Percentiles rank a stretch among this genome's conserved stretches.
Evolutionary conservation across 37 sponge, comb jelly and placozoan species (phyloP).

Genomic region (Oopsacas minuta): DNA sequence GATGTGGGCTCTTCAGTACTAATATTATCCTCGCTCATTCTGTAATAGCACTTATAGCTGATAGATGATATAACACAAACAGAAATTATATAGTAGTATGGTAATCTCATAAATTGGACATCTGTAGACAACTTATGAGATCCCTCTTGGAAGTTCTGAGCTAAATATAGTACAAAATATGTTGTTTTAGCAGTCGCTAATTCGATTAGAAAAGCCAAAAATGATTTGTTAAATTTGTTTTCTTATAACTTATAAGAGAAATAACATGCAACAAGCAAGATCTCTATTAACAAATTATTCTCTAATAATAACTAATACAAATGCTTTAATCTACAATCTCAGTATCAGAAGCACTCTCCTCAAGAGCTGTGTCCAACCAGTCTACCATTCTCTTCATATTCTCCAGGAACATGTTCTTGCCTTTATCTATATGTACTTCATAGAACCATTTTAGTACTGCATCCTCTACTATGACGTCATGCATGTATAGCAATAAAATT

Average conservation of each 20-base stretch:
- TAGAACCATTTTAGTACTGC: constrained; percentile 87
- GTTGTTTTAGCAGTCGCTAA: too few species aligned
- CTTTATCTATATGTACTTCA: constrained; percentile 52
- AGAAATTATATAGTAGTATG: background rate
- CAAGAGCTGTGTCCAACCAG: constrained; percentile 87
- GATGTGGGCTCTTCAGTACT: background rate
- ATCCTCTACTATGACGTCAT: constrained; percentile 73
- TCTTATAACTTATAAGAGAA: too few species aligned
- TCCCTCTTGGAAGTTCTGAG: too few species aligned
- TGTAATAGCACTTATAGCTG: background rate
- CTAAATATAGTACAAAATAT: too few species aligned
- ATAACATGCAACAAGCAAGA: too few species aligned
- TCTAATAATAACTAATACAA: background rate
- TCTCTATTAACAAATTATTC: background rate
- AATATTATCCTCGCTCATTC: background rate
- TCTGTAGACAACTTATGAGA: too few species aligned
- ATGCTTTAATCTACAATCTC: background rate
- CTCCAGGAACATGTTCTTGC: constrained; percentile 65
- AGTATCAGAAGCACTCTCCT: constrained; percentile 34
- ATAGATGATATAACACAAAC: background rate
- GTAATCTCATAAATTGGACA: too few species aligned
- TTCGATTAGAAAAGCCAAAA: too few species aligned
- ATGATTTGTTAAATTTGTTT: too few species aligned
- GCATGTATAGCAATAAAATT: constrained; percentile 72
- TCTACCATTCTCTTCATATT: constrained; percentile 85